Evolutionary conservation across 2,113 vertebrate genomes (phyloP).

Genomic region (Grammomys surdaster): DNA sequence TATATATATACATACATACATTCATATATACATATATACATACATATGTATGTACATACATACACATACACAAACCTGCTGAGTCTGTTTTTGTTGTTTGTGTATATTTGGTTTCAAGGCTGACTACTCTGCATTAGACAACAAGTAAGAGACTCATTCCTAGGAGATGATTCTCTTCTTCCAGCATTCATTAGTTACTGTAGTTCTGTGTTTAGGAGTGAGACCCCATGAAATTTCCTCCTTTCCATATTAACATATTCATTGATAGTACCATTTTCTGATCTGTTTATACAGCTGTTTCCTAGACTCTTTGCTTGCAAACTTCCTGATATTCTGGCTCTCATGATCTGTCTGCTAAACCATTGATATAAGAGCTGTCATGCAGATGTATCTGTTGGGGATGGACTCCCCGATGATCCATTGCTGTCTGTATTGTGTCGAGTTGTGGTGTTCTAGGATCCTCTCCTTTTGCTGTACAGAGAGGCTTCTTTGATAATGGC

Average conservation of each 20-base stretch:
- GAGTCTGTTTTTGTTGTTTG: neutral
- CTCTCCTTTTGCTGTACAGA: neutral
- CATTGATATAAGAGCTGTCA: no score
- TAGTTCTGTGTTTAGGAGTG: neutral
- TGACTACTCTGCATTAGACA: neutral
- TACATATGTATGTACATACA: neutral
- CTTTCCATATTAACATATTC: neutral
- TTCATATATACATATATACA: neutral
- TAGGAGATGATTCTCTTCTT: neutral
- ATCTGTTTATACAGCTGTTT: neutral
- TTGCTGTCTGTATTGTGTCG: neutral
- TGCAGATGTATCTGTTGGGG: neutral
- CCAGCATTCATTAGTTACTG: neutral
- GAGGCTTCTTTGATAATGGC: neutral
- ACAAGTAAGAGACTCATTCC: neutral
- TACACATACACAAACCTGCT: neutral
- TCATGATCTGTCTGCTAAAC: neutral
- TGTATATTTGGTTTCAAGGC: neutral
- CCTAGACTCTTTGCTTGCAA: neutral
- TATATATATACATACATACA: neutral
- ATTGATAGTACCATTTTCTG: neutral
- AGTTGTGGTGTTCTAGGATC: neutral
- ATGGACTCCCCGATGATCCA: neutral
- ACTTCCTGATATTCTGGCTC: neutral
- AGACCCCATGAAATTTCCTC: neutral